Evolutionary conservation across 2,888 invertebrate species (phyloP).

Genomic region (Eulithis prunata): DNA sequence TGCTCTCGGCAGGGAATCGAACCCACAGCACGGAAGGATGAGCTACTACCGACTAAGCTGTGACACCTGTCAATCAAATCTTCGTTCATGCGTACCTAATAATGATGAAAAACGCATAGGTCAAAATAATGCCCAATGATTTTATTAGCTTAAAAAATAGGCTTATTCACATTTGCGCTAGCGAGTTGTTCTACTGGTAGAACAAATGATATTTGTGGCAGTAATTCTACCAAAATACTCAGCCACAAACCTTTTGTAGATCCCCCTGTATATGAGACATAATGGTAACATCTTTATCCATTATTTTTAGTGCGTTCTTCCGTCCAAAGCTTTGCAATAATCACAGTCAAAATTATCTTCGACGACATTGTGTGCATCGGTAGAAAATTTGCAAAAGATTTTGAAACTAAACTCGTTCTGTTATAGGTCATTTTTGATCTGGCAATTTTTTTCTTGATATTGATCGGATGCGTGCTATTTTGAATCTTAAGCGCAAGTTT

Average conservation of each 20-base stretch:
- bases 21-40: too few relatives aligned
- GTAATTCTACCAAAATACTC: not conserved
- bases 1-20: too few relatives aligned
- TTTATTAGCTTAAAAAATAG: too few relatives aligned
- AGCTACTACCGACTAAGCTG: too few relatives aligned
- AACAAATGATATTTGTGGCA: too few relatives aligned
- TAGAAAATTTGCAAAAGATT: not conserved
- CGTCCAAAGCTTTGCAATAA: slow-evolving; percentile 10
- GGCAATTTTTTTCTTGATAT: not conserved
- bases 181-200: too few relatives aligned
- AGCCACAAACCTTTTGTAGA: slow-evolving; percentile 11
- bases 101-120: too few relatives aligned
- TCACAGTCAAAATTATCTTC: slow-evolving; percentile 12
- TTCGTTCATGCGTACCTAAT: too few relatives aligned
- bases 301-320: slow-evolving; percentile 21
- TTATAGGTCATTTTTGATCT: slow-evolving; percentile 2
- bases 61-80: too few relatives aligned
- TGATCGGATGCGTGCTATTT: not conserved
- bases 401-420: not conserved
- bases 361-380: not conserved
- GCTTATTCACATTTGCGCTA: too few relatives aligned
- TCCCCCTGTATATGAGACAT: slow-evolving; percentile 22
- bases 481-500: not conserved
- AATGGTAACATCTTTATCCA: slow-evolving; percentile 18
- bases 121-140: too few relatives aligned